These are phyloP conservation scores for Psittacara wagleri DNA, from an alignment of 2,113 vertebrate genomes.

Conservation along the genomic window DNA sequence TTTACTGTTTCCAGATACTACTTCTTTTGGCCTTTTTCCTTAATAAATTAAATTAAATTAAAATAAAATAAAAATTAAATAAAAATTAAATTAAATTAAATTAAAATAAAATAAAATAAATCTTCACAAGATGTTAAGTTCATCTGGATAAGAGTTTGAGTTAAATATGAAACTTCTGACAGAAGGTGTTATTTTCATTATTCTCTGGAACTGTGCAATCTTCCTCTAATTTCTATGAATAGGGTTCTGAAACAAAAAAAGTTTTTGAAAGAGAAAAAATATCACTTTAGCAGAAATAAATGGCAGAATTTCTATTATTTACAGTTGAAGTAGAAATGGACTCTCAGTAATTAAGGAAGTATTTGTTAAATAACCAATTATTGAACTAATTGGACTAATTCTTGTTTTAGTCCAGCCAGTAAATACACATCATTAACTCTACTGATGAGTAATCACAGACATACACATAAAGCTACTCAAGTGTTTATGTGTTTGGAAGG, in stretches of 20 bases:
- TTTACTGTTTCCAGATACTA: neutral
- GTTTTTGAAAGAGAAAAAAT: neutral
- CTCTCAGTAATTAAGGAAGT: neutral
- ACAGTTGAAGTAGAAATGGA: neutral
- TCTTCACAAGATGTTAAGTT: neutral
- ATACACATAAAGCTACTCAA: neutral
- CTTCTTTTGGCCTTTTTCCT: neutral
- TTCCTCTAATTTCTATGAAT: neutral
- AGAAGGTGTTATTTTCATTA: neutral
- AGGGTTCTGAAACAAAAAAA: neutral
- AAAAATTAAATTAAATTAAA: no score
- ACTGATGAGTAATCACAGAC: neutral
- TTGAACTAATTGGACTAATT: neutral
- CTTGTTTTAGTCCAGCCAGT: neutral
- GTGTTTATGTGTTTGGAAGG: neutral
- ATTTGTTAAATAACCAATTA: neutral
- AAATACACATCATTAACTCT: slow-evolving; percentile 15
- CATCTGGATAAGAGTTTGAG: neutral
- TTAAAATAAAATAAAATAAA: neutral
- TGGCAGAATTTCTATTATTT: neutral
- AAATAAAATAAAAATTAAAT: no score
- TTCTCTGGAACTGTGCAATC: neutral
- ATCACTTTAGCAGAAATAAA: neutral
- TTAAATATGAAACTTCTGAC: neutral
- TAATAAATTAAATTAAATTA: neutral